These are phyloP conservation scores for Leptosomus discolor DNA, from an alignment of 2,113 vertebrate species.

Conservation along the genomic window DNA sequence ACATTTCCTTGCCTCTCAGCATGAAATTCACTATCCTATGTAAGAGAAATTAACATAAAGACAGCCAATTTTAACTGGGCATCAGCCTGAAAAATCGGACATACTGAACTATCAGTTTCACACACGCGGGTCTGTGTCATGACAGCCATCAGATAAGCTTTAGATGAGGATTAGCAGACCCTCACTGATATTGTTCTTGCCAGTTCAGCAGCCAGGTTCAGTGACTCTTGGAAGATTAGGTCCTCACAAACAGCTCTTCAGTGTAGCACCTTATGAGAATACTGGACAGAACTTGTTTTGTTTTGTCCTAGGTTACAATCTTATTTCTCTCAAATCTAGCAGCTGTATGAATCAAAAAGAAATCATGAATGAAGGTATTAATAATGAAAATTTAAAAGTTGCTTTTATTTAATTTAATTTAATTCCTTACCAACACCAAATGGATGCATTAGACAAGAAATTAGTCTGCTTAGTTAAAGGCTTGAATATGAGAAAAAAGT, in stretches of 20 bases:
- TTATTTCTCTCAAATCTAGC: background rate
- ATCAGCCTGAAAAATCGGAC: background rate
- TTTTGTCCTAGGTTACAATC: background rate
- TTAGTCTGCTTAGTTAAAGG: background rate
- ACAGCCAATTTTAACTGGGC: background rate
- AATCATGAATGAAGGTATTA: background rate
- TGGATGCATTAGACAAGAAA: background rate
- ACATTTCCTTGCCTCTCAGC: background rate
- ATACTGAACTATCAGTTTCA: background rate
- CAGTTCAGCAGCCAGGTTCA: background rate
- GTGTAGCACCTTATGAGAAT: background rate
- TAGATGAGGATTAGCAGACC: background rate
- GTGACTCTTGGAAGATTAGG: background rate
- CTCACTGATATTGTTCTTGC: background rate
- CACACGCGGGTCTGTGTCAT: background rate
- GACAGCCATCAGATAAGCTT: background rate
- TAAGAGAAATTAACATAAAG: slow-evolving; percentile 15
- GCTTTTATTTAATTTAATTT: background rate
- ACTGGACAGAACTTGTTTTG: background rate
- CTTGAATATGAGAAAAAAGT: background rate
- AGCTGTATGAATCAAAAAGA: background rate
- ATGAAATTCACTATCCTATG: background rate
- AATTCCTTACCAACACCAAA: background rate
- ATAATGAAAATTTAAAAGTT: background rate
- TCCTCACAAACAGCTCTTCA: background rate